Evolutionary conservation across 2,888 invertebrate genomes (phyloP).

Genomic region (Cataglyphis albicans): DNA sequence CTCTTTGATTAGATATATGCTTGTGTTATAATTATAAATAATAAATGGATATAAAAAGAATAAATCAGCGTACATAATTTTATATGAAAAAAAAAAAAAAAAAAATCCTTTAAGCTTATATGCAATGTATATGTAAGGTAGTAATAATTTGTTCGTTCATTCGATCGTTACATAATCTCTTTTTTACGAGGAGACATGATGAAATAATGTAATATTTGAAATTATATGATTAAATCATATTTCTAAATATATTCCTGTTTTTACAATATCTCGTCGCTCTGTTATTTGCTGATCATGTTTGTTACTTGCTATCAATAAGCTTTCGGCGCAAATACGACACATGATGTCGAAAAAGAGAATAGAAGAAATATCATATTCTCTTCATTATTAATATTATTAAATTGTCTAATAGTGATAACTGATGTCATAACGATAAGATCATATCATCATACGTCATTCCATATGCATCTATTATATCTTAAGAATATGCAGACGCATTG

Average conservation of each 20-base stretch:
- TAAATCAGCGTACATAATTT: background rate
- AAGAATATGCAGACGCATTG: constrained; percentile 1
- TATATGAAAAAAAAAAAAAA: constrained; percentile 15
- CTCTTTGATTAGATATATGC: constrained; percentile 7
- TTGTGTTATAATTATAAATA: constrained; percentile 9
- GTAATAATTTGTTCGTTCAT: constrained; percentile 6
- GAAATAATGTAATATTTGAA: background rate
- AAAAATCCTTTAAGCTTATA: background rate
- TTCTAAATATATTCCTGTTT: constrained; percentile 30
- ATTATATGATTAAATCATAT: background rate
- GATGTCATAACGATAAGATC: background rate
- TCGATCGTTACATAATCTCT: background rate
- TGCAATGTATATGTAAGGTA: background rate
- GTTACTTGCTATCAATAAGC: background rate
- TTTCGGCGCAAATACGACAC: background rate
- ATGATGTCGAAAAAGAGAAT: background rate
- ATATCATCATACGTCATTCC: background rate
- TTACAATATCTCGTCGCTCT: background rate
- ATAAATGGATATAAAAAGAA: background rate
- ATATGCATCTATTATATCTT: background rate
- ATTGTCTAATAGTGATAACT: background rate
- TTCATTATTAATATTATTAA: constrained; percentile 7
- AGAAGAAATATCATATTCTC: background rate
- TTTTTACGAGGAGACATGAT: background rate
- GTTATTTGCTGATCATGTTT: background rate